Evolutionary conservation across 2,113 vertebrate genomes (phyloP), one percentile per base, ranked within the genome.

Genomic region (Vulpes lagopus): DNA sequence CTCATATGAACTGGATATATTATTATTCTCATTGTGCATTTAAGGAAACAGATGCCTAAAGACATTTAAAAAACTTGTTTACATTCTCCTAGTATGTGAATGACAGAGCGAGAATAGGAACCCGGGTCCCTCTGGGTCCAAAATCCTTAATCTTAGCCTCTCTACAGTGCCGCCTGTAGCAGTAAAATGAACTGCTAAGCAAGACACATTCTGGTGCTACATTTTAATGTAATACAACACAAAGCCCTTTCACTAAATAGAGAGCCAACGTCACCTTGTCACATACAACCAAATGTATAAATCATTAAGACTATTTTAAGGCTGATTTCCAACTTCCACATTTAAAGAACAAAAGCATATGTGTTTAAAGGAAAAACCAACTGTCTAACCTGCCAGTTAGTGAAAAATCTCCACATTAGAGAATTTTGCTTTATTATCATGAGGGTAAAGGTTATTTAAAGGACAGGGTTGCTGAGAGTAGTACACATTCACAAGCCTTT

Each of bases 131-230:
- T 43, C 11, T 14, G 35, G 49, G 20, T 88, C 89, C 38, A 88
- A 80, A 94, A 49, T 94, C 59, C 38, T 90, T 76, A 89, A 84
- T 94, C 43, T 84, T 80, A 96, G 89, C 20, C n/a, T 89, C 32
- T 89, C 23, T 59, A 64, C 14, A 64, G 14, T n/a, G 35, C 19
- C 0, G 17, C 32, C 20, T 73, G 20, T 32, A 55, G 82, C 67
- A 96, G 38, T 57, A 64, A 95, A 96, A 95, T 93, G 43, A 19
- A 74, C 6, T 53, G 65, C 53, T 92, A 93, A 97, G 78, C 51
- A 95, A 96, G 96, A 79, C 25, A 65, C 25, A 80, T 64, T 95
- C n/a, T 57, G 27, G 38, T 80, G 55, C 64, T 92, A 73, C 30
- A 62, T 81, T 82, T 94, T 51, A 94, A 95, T 59, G 11, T 25